Conservation (phyloP, 2,888 invertebrate genomes). For the Heteropelma amictum region DNA sequence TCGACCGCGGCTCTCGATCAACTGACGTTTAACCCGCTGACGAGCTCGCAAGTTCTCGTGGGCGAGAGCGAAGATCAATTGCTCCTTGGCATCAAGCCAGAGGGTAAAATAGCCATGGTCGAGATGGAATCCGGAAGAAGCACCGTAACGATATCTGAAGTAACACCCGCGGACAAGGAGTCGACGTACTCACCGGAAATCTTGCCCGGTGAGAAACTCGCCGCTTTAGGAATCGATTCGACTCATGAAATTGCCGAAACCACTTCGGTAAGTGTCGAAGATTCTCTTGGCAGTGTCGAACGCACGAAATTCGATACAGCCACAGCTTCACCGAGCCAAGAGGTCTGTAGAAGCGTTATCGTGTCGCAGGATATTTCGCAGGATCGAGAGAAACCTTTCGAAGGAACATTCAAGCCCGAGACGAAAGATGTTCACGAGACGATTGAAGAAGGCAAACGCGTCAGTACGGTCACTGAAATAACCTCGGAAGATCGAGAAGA, state of each 20-base stretch:
- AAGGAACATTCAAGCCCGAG: conserved; percentile 73
- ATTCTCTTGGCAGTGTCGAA: conserved; percentile 59
- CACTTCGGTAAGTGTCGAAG: conserved; percentile 74
- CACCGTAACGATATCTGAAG: conserved; percentile 78
- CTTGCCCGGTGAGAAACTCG: conserved; percentile 62
- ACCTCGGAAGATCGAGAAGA: conserved; percentile 79
- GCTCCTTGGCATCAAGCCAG: conserved; percentile 65
- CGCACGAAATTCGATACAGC: conserved; percentile 61
- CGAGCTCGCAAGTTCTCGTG: conserved; percentile 79
- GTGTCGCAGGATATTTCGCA: conserved; percentile 71
- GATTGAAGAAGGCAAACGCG: conserved; percentile 76
- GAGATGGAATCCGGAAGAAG: conserved; percentile 79
- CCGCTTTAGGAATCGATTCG: conserved; percentile 63
- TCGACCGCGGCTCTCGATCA: conserved; percentile 72
- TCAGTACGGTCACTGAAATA: conserved; percentile 79
- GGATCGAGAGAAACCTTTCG: conserved; percentile 74
- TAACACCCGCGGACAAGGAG: conserved; percentile 79
- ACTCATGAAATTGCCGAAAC: conserved; percentile 77
- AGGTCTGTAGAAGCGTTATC: conserved; percentile 67
- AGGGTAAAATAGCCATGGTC: conserved; percentile 77
- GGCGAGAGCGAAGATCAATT: conserved; percentile 80
- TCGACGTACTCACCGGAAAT: conserved; percentile 64
- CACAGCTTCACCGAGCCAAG: conserved; percentile 60
- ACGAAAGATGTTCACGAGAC: conserved; percentile 76
- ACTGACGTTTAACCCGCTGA: conserved; percentile 76